phyloP scores from a whole-genome alignment of 2,888 invertebrate genomes.

The Steinernema scapterisci region DNA sequence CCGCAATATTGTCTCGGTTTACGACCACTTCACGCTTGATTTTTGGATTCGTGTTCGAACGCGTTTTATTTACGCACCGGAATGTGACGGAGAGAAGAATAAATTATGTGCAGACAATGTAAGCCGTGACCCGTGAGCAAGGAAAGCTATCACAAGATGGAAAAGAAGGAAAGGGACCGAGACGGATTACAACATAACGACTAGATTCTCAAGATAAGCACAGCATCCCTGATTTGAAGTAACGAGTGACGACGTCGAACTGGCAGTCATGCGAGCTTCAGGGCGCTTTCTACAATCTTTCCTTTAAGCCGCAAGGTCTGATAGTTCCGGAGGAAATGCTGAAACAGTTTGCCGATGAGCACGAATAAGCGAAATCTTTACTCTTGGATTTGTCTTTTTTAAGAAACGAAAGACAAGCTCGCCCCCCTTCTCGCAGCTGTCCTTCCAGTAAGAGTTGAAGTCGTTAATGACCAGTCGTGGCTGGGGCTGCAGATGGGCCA shows the following conservation, averaged over 20 bases:
- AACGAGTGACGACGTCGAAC: not conserved
- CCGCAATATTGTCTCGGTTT: not conserved
- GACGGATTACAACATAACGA: not conserved
- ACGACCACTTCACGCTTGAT: not conserved
- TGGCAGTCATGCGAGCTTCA: not conserved
- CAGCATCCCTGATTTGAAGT: not conserved
- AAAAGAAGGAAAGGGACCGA: not conserved
- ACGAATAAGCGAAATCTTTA: not conserved
- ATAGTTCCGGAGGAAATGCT: not conserved
- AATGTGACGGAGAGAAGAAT: not conserved
- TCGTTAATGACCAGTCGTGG: slow-evolving; percentile 35
- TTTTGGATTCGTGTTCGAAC: not conserved
- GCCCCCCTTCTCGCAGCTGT: slow-evolving; percentile 50
- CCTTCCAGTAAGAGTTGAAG: slow-evolving; percentile 47
- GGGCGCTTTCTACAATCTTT: slow-evolving; percentile 12
- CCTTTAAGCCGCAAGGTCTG: slow-evolving; percentile 1
- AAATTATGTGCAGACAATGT: not conserved
- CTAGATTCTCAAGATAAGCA: not conserved
- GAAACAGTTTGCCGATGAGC: not conserved
- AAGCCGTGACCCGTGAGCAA: not conserved
- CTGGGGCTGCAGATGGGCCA: slow-evolving; percentile 50
- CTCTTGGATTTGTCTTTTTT: not conserved
- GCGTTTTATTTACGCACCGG: not conserved
- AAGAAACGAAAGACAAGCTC: slow-evolving; percentile 37
- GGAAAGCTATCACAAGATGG: slow-evolving; percentile 24